phyloP scores from a whole-genome alignment of 2,888 invertebrate species.

The Drosophila subquinaria region DNA sequence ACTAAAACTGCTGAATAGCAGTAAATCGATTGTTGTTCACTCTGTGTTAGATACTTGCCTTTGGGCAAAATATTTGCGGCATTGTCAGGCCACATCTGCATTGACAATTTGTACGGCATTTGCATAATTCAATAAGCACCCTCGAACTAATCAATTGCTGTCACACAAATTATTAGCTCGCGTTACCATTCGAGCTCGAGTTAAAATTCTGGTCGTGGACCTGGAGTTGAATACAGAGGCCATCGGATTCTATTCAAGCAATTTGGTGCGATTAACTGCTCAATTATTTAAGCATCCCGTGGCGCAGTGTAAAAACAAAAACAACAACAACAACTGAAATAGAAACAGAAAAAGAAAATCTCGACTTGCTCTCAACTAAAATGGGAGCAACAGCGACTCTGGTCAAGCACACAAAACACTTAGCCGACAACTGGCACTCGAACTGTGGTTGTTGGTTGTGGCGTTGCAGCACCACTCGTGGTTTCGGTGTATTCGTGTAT shows the following conservation, averaged over 20 bases:
- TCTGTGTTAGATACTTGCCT: conserved; percentile 41
- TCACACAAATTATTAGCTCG: conserved; percentile 53
- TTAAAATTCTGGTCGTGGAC: conserved; percentile 21
- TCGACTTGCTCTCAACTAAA: conserved; percentile 52
- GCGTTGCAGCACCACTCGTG: conserved; percentile 5
- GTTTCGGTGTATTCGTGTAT: no score
- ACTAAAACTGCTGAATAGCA: conserved; percentile 53
- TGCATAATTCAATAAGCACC: conserved; percentile 77
- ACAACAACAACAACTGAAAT: not conserved
- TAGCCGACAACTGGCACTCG: conserved; percentile 41
- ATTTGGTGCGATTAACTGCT: conserved; percentile 79
- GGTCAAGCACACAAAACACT: conserved; percentile 72
- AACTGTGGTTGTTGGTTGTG: conserved; percentile 5
- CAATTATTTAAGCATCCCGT: conserved; percentile 75
- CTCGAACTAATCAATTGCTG: conserved; percentile 65
- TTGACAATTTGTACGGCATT: conserved; percentile 66
- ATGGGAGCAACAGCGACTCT: conserved; percentile 44
- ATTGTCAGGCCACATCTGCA: conserved; percentile 48
- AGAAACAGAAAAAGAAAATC: conserved; percentile 40
- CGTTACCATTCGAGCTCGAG: conserved; percentile 22
- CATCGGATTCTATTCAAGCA: conserved; percentile 69
- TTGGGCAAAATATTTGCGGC: conserved; percentile 6
- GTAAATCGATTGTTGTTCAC: conserved; percentile 72
- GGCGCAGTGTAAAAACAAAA: conserved; percentile 19
- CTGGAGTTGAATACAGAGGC: conserved; percentile 11